These are phyloP conservation scores for Parambassis ranga DNA, from an alignment of 2,797 vertebrate genomes.

Conservation along the genomic window DNA sequence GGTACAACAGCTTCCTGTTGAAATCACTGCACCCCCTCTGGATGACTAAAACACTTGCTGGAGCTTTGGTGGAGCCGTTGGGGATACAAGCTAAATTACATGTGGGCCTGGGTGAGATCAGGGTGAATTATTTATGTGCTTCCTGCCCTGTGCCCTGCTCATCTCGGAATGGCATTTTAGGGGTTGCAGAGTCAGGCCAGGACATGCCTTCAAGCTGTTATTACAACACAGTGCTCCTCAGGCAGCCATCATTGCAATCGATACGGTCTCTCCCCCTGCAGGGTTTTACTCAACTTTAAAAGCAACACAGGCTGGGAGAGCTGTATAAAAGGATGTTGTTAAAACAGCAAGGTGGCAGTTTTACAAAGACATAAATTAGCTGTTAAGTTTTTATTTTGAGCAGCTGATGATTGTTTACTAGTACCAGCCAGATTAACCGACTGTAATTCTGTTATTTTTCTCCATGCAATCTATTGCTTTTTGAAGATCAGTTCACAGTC, in stretches of 20 bases:
- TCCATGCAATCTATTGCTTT: slow-evolving; percentile 41
- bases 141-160: slow-evolving; percentile 32
- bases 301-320: slow-evolving; percentile 9
- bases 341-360: not conserved
- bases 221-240: slow-evolving; percentile 45
- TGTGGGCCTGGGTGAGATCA: slow-evolving; percentile 51
- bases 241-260: slow-evolving; percentile 49
- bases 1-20: slow-evolving; percentile 14
- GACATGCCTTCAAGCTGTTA: slow-evolving; percentile 55
- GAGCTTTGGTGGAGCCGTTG: slow-evolving; percentile 18
- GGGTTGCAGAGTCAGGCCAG: slow-evolving; percentile 28
- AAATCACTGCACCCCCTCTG: slow-evolving; percentile 5
- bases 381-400: not conserved
- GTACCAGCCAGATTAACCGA: slow-evolving; percentile 28
- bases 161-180: slow-evolving; percentile 18
- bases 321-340: not conserved
- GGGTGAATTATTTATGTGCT: slow-evolving; percentile 61
- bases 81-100: slow-evolving; percentile 64
- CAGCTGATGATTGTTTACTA: slow-evolving; percentile 5
- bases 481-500: slow-evolving; percentile 62
- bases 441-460: slow-evolving; percentile 52
- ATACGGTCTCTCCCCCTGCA: slow-evolving; percentile 22
- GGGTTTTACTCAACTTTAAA: slow-evolving; percentile 23
- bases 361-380: not conserved
- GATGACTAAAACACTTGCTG: slow-evolving; percentile 28